Conservation (phyloP, 1,140 invertebrate species). For the Lethrus apterus region DNA sequence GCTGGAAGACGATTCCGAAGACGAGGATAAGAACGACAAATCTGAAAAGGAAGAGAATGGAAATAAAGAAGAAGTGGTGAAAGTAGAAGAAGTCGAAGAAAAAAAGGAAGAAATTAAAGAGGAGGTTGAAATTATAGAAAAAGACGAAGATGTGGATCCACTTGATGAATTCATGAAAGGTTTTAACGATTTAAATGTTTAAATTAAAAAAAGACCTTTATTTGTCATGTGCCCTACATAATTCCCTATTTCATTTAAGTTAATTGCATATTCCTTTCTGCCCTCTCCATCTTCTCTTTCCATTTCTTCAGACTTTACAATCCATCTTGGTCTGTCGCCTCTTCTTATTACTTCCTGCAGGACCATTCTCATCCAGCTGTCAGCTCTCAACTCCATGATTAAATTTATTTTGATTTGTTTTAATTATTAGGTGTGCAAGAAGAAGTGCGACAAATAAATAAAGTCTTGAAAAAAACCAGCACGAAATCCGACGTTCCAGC, state of each 20-base stretch:
- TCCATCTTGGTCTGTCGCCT: no score
- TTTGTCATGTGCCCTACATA: no score
- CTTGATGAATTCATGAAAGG: constrained; percentile 74
- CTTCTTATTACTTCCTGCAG: no score
- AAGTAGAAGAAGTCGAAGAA: constrained; percentile 45
- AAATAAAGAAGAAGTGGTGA: constrained; percentile 47
- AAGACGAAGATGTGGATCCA: constrained; percentile 32
- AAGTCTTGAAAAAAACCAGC: constrained; percentile 54
- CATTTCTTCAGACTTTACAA: no score
- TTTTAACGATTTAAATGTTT: no score
- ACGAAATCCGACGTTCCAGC: constrained; percentile 34
- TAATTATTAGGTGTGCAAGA: constrained; percentile 59
- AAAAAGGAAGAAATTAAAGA: constrained; percentile 41
- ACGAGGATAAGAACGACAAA: constrained; percentile 47
- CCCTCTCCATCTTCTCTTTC: no score
- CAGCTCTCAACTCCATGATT: no score
- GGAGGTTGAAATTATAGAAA: constrained; percentile 37
- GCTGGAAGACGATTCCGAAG: constrained; percentile 82
- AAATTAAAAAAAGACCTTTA: no score
- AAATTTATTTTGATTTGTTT: no score
- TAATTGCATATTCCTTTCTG: no score
- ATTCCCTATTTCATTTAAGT: no score
- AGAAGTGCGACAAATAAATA: constrained; percentile 88
- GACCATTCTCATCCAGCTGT: no score
- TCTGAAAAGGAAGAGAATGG: constrained; percentile 49